Evolutionary conservation across 2,113 vertebrate species (phyloP).

Genomic region (Cyphomyrus discorhynchus): DNA sequence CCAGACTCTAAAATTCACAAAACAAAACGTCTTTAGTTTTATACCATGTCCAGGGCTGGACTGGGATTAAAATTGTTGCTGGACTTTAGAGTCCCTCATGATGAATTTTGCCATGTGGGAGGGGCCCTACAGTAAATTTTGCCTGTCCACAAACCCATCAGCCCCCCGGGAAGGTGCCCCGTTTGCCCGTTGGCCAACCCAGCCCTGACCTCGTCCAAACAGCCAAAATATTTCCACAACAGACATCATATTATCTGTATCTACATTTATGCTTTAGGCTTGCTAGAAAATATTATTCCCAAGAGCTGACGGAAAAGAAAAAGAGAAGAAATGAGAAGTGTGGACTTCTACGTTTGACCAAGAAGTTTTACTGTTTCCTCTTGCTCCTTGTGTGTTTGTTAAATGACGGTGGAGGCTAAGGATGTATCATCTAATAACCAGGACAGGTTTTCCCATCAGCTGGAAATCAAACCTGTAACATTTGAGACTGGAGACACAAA

Average conservation of each 20-base stretch:
- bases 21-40: neutral
- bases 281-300: neutral
- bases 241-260: neutral
- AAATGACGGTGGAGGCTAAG: neutral
- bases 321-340: neutral
- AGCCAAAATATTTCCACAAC: neutral
- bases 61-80: neutral
- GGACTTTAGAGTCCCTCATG: neutral
- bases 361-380: neutral
- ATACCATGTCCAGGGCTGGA: neutral
- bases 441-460: neutral
- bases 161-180: neutral
- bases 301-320: neutral
- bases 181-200: neutral
- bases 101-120: neutral
- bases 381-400: neutral
- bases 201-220: neutral
- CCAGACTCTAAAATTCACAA: neutral
- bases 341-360: neutral
- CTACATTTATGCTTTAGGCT: neutral
- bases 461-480: neutral
- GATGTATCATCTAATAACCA: neutral
- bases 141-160: neutral
- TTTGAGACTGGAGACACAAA: neutral
- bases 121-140: neutral